Base-by-base conservation (phyloP, 2,113 vertebrate species). In the Gavia stellata region DNA sequence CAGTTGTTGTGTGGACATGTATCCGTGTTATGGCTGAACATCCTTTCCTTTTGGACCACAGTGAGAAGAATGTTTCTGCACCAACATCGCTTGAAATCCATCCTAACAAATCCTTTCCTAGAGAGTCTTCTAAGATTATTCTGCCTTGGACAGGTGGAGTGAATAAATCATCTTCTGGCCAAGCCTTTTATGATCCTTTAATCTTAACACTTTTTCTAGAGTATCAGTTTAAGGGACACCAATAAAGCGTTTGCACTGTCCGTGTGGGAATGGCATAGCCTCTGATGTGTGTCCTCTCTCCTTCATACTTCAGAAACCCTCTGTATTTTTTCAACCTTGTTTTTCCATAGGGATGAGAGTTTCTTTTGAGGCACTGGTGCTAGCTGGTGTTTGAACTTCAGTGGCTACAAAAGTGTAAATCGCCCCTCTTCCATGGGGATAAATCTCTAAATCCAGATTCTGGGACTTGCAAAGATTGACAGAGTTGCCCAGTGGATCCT, bases 1-100 rank as follows among this genome's bases (percentile, higher is more conserved):
- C 24, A 19, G 3, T 33, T 65, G 10, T 17, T 29, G 44, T 36
- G 40, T 17, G 15, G 20, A 3, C 0, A 0, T 28, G 31, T 50
- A 1, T 25, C 70, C 0, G 0, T 84, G 49, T 34, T 44, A 9
- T 12, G 21, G 5, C 72, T 61, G 50, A 58, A 17, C 28, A 7
- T 59, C 47, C 66, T 86, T 95, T 56, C 14, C 17, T 81, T 66
- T 79, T 33, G 49, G 40, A 44, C 19, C 52, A 6, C 4, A 14
- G 53, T 75, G 55, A 81, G 45, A 79, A 47, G 38, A 70, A 47
- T 25, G 19, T 56, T 84, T 72, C 61, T 67, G 81, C 33, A 33
- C 42, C 31, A 58, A 7, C 24, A 53, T 17, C 33, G 63, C 58
- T 52, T 94, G 49, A 79, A 88, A 85, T 68, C 25, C 23, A 75